Evolutionary conservation across 2,888 invertebrate species (phyloP).

Genomic region (Spodoptera littoralis): DNA sequence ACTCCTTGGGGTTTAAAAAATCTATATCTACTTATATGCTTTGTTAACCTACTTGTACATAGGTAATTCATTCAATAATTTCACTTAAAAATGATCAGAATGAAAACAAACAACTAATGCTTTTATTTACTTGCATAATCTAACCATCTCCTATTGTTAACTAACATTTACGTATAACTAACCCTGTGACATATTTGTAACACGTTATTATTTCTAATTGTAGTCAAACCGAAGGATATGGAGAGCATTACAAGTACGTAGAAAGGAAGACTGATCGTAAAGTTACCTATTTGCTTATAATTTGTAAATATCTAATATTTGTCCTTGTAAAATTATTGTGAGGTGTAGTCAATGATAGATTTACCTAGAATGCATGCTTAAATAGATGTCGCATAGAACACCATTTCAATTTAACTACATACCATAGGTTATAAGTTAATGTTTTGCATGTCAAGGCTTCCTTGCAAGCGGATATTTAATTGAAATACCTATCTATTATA

Average conservation of each 20-base stretch:
- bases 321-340: no score
- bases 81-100: no score
- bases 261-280: conserved; percentile 37
- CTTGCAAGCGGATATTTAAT: conserved; percentile 3
- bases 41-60: no score
- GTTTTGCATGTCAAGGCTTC: conserved; percentile 45
- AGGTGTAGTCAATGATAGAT: background rate
- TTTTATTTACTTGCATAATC: background rate
- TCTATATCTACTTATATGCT: no score
- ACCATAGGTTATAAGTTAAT: conserved; percentile 22
- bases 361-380: conserved; percentile 41
- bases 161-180: background rate
- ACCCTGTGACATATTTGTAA: conserved; percentile 51
- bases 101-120: no score
- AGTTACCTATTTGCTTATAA: conserved; percentile 46
- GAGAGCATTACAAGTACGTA: conserved; percentile 94
- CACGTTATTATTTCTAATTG: conserved; percentile 67
- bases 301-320: conserved; percentile 11
- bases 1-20: no score
- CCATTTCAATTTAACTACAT: conserved; percentile 30
- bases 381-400: conserved; percentile 37
- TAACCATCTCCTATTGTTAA: conserved; percentile 1
- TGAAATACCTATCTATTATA: no score
- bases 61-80: no score
- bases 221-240: conserved; percentile 93